phyloP scores from a whole-genome alignment of 2,888 invertebrate species.

The Hydropsyche betteni region DNA sequence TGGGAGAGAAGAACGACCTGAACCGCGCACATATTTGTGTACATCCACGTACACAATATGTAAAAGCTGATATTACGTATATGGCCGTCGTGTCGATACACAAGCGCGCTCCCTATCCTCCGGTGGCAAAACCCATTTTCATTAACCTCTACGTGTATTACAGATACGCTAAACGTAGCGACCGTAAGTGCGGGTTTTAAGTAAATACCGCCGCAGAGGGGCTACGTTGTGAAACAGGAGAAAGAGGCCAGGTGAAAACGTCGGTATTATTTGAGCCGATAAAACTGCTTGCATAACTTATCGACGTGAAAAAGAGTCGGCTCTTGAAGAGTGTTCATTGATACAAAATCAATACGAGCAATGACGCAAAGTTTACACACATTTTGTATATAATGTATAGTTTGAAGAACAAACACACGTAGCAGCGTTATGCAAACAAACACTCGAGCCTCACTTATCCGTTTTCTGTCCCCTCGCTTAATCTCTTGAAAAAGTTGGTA shows the following conservation, averaged over 20 bases:
- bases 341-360: too few species aligned
- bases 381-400: too few species aligned
- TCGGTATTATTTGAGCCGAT: too few species aligned
- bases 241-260: slow-evolving; percentile 4
- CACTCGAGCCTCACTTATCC: slow-evolving; percentile 15
- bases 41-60: not conserved
- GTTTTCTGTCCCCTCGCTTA: slow-evolving; percentile 14
- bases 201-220: slow-evolving; percentile 45
- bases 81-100: not conserved
- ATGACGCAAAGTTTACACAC: too few species aligned
- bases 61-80: not conserved
- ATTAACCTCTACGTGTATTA: slow-evolving; percentile 44
- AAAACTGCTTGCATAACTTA: too few species aligned
- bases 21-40: not conserved
- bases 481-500: slow-evolving; percentile 15
- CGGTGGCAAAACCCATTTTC: slow-evolving; percentile 44
- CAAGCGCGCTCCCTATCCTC: slow-evolving; percentile 2
- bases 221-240: slow-evolving; percentile 13
- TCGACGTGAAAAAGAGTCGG: too few species aligned
- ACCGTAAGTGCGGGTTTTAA: slow-evolving; percentile 40
- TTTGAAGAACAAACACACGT: not conserved
- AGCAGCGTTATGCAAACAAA: not conserved
- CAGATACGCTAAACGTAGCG: slow-evolving; percentile 26
- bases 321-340: too few species aligned
- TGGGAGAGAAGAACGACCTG: slow-evolving; percentile 15